Conservation (phyloP, 2,797 vertebrate species). For the Mycteria americana region DNA sequence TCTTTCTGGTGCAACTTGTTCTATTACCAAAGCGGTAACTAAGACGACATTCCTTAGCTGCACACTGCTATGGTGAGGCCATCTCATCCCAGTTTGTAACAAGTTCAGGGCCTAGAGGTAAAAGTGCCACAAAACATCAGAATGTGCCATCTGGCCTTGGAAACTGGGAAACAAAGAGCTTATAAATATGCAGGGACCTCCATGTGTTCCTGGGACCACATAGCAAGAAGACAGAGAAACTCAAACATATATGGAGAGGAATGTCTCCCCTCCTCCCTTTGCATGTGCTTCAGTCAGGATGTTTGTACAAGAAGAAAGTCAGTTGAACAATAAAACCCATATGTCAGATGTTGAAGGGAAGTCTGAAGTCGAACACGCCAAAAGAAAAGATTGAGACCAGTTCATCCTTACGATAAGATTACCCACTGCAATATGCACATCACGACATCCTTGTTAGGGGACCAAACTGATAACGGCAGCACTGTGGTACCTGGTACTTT, state of each 20-base stretch:
- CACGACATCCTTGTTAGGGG: background rate
- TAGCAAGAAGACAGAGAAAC: constrained; percentile 3
- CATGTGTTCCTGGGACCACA: constrained; percentile 1
- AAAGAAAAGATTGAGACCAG: background rate
- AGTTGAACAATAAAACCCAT: constrained; percentile 26
- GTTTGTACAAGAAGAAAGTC: constrained; percentile 36
- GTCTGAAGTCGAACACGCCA: background rate
- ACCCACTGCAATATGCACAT: background rate
- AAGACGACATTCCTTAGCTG: background rate
- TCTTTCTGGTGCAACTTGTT: background rate
- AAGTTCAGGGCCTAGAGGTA: background rate
- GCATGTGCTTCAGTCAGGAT: constrained; percentile 6
- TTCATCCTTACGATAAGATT: background rate
- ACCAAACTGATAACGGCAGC: background rate
- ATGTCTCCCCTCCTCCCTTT: background rate
- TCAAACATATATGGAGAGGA: background rate
- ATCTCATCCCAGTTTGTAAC: background rate
- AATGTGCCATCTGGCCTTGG: background rate
- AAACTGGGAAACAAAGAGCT: background rate
- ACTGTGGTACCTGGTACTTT: background rate
- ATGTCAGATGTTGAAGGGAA: background rate
- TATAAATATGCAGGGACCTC: background rate
- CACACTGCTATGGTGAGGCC: background rate
- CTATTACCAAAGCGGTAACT: fast-evolving
- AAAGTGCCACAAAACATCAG: background rate